Evolutionary conservation across 2,113 vertebrate genomes (phyloP).

Genomic region (Lamprotornis superbus): DNA sequence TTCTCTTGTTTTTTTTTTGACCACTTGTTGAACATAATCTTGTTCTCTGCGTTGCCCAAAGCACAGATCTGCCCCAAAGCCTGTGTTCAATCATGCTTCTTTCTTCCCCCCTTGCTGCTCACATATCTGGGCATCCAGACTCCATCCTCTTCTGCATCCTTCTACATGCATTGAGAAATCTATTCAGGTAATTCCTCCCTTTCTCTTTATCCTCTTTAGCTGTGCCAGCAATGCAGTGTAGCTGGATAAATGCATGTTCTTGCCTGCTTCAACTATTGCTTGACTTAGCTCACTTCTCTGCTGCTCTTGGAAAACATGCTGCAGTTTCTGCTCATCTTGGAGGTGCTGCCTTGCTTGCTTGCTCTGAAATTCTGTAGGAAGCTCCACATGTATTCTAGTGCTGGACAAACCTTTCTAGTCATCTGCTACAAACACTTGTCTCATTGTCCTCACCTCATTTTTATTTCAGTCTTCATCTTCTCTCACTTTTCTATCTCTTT

Average conservation of each 20-base stretch:
- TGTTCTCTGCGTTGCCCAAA: background rate
- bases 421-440: background rate
- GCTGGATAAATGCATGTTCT: background rate
- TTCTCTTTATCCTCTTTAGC: background rate
- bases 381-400: accelerated
- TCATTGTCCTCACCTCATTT: background rate
- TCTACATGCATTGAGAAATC: background rate
- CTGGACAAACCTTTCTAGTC: background rate
- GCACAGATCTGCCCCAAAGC: background rate
- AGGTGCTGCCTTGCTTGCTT: background rate
- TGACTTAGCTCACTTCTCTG: background rate
- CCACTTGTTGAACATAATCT: background rate
- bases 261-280: background rate
- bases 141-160: background rate
- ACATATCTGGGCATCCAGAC: background rate
- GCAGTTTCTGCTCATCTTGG: background rate
- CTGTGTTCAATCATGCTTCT: background rate
- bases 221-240: background rate
- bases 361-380: background rate
- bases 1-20: background rate
- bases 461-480: background rate
- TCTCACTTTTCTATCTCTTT: background rate
- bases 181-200: background rate
- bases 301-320: background rate
- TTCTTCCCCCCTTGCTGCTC: background rate